These are phyloP conservation scores for Coboldia fuscipes DNA, from an alignment of 1,140 invertebrate species.

Conservation along the genomic window DNA sequence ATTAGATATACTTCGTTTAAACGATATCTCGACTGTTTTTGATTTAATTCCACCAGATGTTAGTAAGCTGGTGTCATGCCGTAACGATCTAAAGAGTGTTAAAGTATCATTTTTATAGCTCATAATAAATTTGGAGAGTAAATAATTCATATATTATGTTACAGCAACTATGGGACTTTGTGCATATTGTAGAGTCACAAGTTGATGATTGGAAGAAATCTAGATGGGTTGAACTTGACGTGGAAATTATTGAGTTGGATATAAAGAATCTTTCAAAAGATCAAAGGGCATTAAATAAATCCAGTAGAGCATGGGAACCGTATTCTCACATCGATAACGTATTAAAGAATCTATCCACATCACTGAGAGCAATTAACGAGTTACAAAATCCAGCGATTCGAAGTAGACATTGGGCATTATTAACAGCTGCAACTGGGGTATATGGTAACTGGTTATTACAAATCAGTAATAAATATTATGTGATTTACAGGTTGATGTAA, in stretches of 20 bases:
- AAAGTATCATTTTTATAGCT: no score
- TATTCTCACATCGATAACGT: slow-evolving; percentile 40
- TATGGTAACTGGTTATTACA: slow-evolving; percentile 1
- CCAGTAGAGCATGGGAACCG: slow-evolving; percentile 55
- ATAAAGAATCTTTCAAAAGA: slow-evolving; percentile 82
- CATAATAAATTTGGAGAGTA: no score
- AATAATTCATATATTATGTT: no score
- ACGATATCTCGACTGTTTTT: slow-evolving; percentile 61
- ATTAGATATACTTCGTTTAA: slow-evolving; percentile 38
- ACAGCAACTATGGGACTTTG: slow-evolving; percentile 75
- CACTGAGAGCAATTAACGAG: slow-evolving; percentile 71
- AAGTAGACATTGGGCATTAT: slow-evolving; percentile 78
- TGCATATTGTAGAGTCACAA: slow-evolving; percentile 53
- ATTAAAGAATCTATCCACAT: slow-evolving; percentile 71
- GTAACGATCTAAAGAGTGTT: slow-evolving; percentile 54
- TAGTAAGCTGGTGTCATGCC: slow-evolving; percentile 46
- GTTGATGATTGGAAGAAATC: slow-evolving; percentile 85
- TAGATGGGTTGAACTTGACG: slow-evolving; percentile 79
- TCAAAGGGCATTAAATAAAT: slow-evolving; percentile 65
- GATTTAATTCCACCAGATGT: slow-evolving; percentile 70
- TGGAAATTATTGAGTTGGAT: slow-evolving; percentile 84
- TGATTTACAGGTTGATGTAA: slow-evolving; percentile 44
- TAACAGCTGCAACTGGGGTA: slow-evolving; percentile 80
- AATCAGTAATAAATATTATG: neutral
- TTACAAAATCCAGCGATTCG: slow-evolving; percentile 85